phyloP scores from a whole-genome alignment of 2,797 vertebrate genomes.

The Zalophus californianus region DNA sequence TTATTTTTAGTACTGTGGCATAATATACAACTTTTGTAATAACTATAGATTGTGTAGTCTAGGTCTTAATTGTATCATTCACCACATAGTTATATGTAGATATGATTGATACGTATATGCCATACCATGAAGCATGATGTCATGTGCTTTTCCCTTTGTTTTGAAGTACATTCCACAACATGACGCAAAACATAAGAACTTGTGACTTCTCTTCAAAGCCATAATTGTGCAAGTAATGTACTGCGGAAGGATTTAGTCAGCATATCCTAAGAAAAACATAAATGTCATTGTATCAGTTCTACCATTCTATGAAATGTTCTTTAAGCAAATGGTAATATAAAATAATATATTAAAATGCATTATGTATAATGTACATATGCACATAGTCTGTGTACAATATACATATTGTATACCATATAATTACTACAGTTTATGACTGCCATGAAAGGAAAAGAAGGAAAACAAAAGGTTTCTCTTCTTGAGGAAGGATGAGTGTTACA shows the following conservation, averaged over 20 bases:
- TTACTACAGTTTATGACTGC: background rate
- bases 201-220: slow-evolving; percentile 65
- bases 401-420: background rate
- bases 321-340: slow-evolving; percentile 50
- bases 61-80: slow-evolving; percentile 17
- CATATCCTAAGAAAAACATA: background rate
- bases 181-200: slow-evolving; percentile 21
- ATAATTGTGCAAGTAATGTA: slow-evolving; percentile 48
- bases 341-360: slow-evolving; percentile 19
- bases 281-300: slow-evolving; percentile 25
- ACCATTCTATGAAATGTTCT: slow-evolving; percentile 48
- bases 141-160: slow-evolving; percentile 15
- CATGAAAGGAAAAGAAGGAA: slow-evolving; percentile 6
- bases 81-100: slow-evolving; percentile 41
- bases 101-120: background rate
- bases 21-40: slow-evolving; percentile 80
- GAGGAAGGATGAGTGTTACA: background rate
- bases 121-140: slow-evolving; percentile 33
- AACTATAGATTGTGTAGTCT: slow-evolving; percentile 50
- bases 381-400: slow-evolving; percentile 46
- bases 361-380: slow-evolving; percentile 61
- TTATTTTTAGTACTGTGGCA: slow-evolving; percentile 83
- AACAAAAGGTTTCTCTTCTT: slow-evolving; percentile 24
- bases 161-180: slow-evolving; percentile 46
- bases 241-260: background rate